phyloP scores from a whole-genome alignment of 2,797 vertebrate species.

The Hapalemur alaotrensis region DNA sequence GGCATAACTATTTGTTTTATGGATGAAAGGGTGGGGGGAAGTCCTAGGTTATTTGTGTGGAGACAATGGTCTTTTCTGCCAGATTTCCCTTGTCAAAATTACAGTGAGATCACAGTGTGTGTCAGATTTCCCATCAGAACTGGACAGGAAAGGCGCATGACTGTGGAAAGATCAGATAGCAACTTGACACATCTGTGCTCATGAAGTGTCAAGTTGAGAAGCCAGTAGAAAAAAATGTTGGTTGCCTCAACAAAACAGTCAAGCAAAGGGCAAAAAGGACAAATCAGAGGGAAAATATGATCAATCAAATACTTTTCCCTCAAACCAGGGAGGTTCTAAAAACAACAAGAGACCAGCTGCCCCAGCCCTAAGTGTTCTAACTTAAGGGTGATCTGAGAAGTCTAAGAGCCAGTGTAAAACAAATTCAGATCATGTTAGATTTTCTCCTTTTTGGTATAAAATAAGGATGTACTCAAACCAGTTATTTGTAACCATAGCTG shows the following conservation, averaged over 20 bases:
- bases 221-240: neutral
- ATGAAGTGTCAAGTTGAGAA: slow-evolving; percentile 17
- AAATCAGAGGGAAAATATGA: slow-evolving; percentile 37
- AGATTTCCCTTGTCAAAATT: slow-evolving; percentile 52
- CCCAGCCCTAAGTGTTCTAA: neutral
- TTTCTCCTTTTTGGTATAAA: neutral
- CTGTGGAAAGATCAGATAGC: neutral
- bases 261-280: slow-evolving; percentile 40
- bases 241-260: slow-evolving; percentile 16
- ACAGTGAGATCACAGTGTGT: neutral
- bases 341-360: neutral
- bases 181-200: neutral
- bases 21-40: neutral
- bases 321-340: slow-evolving; percentile 4
- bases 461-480: neutral
- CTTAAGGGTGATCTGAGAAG: neutral
- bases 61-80: slow-evolving; percentile 26
- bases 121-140: slow-evolving; percentile 52
- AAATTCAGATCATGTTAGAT: neutral
- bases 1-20: slow-evolving; percentile 37
- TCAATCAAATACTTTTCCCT: neutral
- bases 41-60: slow-evolving; percentile 16
- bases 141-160: slow-evolving; percentile 28
- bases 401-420: neutral
- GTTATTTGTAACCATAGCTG: neutral